A percentile compares a stretch with the other conserved stretches of the same genome.
These are phyloP conservation scores for Chalcis sispes DNA, from an alignment of 2,888 invertebrate species.

Conservation along the genomic window DNA sequence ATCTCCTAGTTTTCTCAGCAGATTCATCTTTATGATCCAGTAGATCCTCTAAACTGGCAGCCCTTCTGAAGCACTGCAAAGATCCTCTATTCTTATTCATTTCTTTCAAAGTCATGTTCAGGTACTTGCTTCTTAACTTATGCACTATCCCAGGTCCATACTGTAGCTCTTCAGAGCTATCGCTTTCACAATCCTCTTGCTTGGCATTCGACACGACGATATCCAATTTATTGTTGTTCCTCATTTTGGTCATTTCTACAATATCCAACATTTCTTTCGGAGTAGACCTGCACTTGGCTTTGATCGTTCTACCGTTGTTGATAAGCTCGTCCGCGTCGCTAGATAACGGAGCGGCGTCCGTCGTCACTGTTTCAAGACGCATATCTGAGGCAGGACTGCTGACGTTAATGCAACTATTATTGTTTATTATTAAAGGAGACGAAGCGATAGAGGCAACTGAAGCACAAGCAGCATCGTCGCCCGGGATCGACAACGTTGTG, in stretches of 20 bases:
- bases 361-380: slow-evolving; percentile 62
- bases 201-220: slow-evolving; percentile 32
- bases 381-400: slow-evolving; percentile 52
- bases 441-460: slow-evolving; percentile 41
- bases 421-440: slow-evolving; percentile 30
- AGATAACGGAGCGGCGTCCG: slow-evolving; percentile 65
- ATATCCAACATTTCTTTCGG: slow-evolving; percentile 68
- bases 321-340: slow-evolving; percentile 73
- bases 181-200: slow-evolving; percentile 76
- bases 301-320: slow-evolving; percentile 61
- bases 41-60: slow-evolving; percentile 90
- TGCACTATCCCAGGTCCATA: slow-evolving; percentile 96
- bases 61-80: slow-evolving; percentile 84
- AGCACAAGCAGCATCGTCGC: slow-evolving; percentile 54
- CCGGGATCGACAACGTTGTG: slow-evolving; percentile 43
- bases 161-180: slow-evolving; percentile 86
- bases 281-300: slow-evolving; percentile 66
- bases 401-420: slow-evolving; percentile 18
- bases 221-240: slow-evolving; percentile 26
- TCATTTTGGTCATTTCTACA: slow-evolving; percentile 57
- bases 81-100: slow-evolving; percentile 81
- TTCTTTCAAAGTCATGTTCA: slow-evolving; percentile 90
- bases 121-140: slow-evolving; percentile 89
- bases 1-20: slow-evolving; percentile 63
- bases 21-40: slow-evolving; percentile 81